Evolutionary conservation across 2,888 invertebrate species (phyloP).

Genomic region (Abrostola triplasia): DNA sequence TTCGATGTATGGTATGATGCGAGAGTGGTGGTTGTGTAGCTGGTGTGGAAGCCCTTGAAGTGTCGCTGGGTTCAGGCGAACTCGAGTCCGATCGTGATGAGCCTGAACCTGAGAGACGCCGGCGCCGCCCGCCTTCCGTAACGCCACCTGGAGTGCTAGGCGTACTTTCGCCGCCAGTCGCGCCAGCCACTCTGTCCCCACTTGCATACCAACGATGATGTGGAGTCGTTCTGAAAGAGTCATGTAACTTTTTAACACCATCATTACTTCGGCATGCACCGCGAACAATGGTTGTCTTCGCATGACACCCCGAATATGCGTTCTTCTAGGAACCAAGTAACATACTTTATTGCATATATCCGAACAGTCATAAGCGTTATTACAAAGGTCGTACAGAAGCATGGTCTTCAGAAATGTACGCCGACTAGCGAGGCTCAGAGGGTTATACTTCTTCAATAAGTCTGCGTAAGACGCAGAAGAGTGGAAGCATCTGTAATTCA

Average conservation of each 20-base stretch:
- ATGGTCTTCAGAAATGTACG: too few relatives aligned
- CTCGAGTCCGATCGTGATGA: slow-evolving; percentile 87
- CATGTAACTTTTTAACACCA: slow-evolving; percentile 11
- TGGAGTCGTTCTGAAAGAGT: slow-evolving; percentile 71
- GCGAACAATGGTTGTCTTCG: too few relatives aligned
- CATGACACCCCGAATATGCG: too few relatives aligned
- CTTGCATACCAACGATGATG: slow-evolving; percentile 84
- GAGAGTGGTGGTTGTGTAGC: slow-evolving; percentile 79
- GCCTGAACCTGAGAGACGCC: slow-evolving; percentile 87
- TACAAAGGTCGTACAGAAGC: too few relatives aligned
- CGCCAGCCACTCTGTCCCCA: slow-evolving; percentile 64
- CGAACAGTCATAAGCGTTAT: too few relatives aligned
- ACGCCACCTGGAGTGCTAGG: slow-evolving; percentile 84
- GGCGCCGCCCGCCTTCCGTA: slow-evolving; percentile 81
- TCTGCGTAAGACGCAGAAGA: too few relatives aligned
- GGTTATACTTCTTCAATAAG: too few relatives aligned
- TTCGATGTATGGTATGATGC: slow-evolving; percentile 72
- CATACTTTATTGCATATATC: too few relatives aligned
- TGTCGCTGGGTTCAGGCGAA: slow-evolving; percentile 89
- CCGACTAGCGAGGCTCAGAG: too few relatives aligned
- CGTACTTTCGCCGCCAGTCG: slow-evolving; percentile 66
- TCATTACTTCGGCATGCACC: too few relatives aligned
- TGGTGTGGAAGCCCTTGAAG: slow-evolving; percentile 89
- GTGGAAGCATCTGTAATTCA: too few relatives aligned
- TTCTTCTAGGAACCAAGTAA: too few relatives aligned